Evolutionary conservation across 2,888 invertebrate genomes (phyloP), one percentile per base, ranked within the genome.

Genomic region (Trichopoda pennipes): DNA sequence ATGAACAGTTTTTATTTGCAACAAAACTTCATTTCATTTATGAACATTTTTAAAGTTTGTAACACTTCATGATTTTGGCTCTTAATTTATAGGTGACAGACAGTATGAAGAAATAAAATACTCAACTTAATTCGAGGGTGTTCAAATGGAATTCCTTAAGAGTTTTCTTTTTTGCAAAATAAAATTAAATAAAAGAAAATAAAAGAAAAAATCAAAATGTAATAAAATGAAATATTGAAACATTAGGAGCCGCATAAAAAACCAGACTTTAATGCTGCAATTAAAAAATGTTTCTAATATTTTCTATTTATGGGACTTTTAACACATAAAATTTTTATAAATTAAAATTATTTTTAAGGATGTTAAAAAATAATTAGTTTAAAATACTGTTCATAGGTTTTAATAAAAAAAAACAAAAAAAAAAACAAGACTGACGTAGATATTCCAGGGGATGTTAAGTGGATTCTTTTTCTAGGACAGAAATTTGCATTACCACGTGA

Each of bases 21-120:
- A 44, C 21, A 49, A 60, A 51, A 21, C 21, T n/a, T 68, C 23
- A 77, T 35, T n/a, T 68, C 23, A 77, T 35, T 28, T 38, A 28
- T 17, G 12, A 38, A 12, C 12, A 35, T 8, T 35, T 35, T 38
- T 38, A 12, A 53, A 68, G 53, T 61, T 70, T 80, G 69, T 75
- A 80, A 80, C 74, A 80, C 80, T 70, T 74, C 32, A 69, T 74
- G 80, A 63, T 70, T 77, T 38, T 19, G 23, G 8, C 14, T 7
- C 49, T 63, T 64, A 66, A 49, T 44, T 49, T 32, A 32, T 72
- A 19, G 28, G 35, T 70, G 58, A 47, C 61, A 63, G 56, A n/a
- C 56, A 28, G 28, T 4, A 14, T 44, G 17, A 35, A 49, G 3
- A 10, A 64, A 9, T 16, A 49, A 17, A 49, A 49, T 49, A 61